Evolutionary conservation across 1,140 invertebrate genomes (phyloP), one percentile per base, ranked within the genome.

Genomic region (Cryptotermes secundus): DNA sequence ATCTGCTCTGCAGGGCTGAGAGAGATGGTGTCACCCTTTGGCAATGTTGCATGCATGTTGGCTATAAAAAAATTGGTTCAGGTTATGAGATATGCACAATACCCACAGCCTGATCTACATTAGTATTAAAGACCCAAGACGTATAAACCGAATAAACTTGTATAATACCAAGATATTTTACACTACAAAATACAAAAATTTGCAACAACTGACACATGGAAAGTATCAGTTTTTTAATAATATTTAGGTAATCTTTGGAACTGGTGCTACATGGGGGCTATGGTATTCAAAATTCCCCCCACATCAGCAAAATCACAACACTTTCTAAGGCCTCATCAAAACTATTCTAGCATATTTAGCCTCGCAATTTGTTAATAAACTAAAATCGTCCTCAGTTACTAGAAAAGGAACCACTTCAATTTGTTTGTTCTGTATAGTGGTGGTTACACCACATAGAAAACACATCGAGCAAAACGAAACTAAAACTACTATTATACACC

Each of bases 1-100:
- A 90, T 38, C 90, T 86, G 80, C 89, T 89, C 34, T 90, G 90
- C 14, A 86, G 82, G 81, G 86, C 86, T 83, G 87, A 86, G 53
- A 90, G 82, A 65, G 87, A 87, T 42, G 90, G 88, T 83, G 86
- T 87, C 22, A 88, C 83, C 53, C 88, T 85, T 38, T 83, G 45
- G 35, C 59, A 79, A 81, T 89, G 88, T 86, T 90, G 90, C 34
- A 90, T 86, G 85, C 89, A 89, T 86, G 86, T 87, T 86, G 90
- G 89, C 90, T 91, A 80, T 1, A 85, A 85, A 80, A 53, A 84
- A 72, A 85, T 26, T n/a, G 59, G 31, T 38, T 34, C 19, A 79
- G 26, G 14, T 49, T 34, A 83, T 31, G 26, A 24, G 2, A 34
- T n/a, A 38, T 34, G 31, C 19, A 22, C n/a, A 59, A n/a, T 83